Evolutionary conservation across 2,113 vertebrate genomes (phyloP).

Genomic region (Leucoraja erinaceus): DNA sequence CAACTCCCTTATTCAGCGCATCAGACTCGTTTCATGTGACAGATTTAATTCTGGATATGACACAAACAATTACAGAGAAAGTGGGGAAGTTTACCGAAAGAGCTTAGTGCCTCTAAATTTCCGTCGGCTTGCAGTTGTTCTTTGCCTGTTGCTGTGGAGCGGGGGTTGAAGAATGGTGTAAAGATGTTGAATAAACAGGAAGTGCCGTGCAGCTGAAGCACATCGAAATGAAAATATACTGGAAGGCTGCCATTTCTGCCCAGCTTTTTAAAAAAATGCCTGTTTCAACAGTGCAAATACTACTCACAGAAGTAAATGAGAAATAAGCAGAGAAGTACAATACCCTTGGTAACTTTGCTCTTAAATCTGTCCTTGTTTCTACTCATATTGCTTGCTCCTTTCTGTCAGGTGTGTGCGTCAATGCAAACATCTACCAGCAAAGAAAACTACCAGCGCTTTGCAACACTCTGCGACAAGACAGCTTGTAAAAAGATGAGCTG

Average conservation of each 20-base stretch:
- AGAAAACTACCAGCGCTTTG: constrained; percentile 48
- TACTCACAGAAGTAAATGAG: constrained; percentile 59
- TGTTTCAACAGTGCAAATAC: constrained; percentile 64
- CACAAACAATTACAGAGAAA: constrained; percentile 46
- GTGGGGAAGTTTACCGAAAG: constrained; percentile 58
- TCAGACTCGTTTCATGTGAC: constrained; percentile 5
- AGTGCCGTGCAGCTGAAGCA: constrained; percentile 75
- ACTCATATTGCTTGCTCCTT: constrained; percentile 55
- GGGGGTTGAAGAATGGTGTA: constrained; percentile 73
- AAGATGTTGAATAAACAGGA: constrained; percentile 97
- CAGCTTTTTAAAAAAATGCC: constrained; percentile 53
- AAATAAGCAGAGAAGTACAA: constrained; percentile 54
- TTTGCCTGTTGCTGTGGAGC: constrained; percentile 74
- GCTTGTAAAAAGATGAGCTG: constrained; percentile 51
- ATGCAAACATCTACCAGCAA: constrained; percentile 50
- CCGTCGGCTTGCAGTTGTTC: constrained; percentile 61
- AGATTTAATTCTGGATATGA: constrained; percentile 38
- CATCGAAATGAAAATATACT: constrained; percentile 71
- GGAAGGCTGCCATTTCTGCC: constrained; percentile 70
- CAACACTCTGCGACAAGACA: constrained; percentile 43
- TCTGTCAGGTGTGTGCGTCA: constrained; percentile 48
- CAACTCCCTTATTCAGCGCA: neutral
- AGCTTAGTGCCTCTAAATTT: constrained; percentile 61
- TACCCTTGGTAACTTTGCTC: constrained; percentile 25
- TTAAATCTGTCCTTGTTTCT: constrained; percentile 39